Evolutionary conservation across 2,888 invertebrate species (phyloP), one percentile per base, ranked within the genome.

Genomic region (Microctonus hyperodae): DNA sequence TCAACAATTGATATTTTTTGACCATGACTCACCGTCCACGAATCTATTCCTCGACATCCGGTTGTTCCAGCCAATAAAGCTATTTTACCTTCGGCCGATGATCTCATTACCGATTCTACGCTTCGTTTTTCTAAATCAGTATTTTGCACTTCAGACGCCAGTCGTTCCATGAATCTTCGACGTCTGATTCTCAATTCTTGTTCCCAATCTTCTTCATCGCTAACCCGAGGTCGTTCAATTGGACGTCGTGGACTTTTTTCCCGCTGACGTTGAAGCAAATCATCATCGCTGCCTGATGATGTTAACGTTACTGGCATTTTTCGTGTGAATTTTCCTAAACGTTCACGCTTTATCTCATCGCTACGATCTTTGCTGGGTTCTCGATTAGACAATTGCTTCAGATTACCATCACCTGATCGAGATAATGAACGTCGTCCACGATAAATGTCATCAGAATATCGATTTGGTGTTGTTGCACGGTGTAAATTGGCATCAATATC

Each of bases 71-170:
- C 80, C 6, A 82, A 69, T 25, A 83, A 59, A 0, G 83, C 83
- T 67, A 81, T 74, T 72, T 81, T 83, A 9, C 83, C 83, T 58
- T 83, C 83, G 0, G 83, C 83, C 2, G 83, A 83, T 1, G 83
- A 83, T 60, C 83, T 74, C 25, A 83, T 74, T n/a, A 69, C 79
- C 20, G 79, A 64, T 69, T 76, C 72, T 3, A 77, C 75, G 16
- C 78, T 79, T 5, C 69, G 72, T 9, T 48, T 40, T 25, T 37
- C 31, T 1, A 60, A 25, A 16, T 64, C 69, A 11, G n/a, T 11
- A 1, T 74, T 73, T 1, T 69, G 69, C 10, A 40, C 16, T 23
- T 79, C 74, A 16, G 73, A 73, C 16, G 74, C 71, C 3, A 77
- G 35, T 58, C 74, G 74, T 31, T 79, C 77, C 70, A 74, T 74